phyloP scores from a whole-genome alignment of 2,113 vertebrate genomes.

The Gambusia affinis region DNA sequence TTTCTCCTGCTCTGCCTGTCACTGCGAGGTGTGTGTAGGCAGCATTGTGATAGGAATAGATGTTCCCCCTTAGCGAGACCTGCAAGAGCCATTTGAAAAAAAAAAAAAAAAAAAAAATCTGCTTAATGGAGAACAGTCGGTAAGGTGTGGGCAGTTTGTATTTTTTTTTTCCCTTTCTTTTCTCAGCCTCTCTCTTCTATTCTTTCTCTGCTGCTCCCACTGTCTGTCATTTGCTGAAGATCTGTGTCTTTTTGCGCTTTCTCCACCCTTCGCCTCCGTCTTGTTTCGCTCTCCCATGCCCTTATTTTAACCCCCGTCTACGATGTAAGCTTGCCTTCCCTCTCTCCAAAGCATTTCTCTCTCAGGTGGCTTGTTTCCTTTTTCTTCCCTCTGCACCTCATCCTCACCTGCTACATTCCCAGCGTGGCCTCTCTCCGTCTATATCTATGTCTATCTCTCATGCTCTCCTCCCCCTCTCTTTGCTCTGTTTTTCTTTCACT shows the following conservation, averaged over 20 bases:
- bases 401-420: constrained; percentile 57
- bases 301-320: constrained; percentile 50
- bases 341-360: constrained; percentile 62
- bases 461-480: constrained; percentile 74
- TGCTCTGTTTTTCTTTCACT: constrained; percentile 81
- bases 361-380: constrained; percentile 60
- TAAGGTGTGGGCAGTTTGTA: constrained; percentile 79
- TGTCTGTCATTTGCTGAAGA: constrained; percentile 69
- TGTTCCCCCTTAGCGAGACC: constrained; percentile 82
- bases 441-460: constrained; percentile 73
- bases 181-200: constrained; percentile 52
- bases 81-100: constrained; percentile 80
- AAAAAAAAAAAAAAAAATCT: constrained; percentile 49
- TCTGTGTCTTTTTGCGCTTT: constrained; percentile 53
- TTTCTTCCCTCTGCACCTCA: constrained; percentile 39
- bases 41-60: constrained; percentile 85
- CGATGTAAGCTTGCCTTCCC: constrained; percentile 42
- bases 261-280: constrained; percentile 43
- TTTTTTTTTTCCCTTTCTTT: constrained; percentile 54
- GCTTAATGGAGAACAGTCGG: constrained; percentile 83
- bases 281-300: constrained; percentile 42
- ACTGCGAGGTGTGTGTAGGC: constrained; percentile 80
- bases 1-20: constrained; percentile 64
- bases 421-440: constrained; percentile 66
- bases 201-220: constrained; percentile 63